Base-by-base conservation (phyloP, 2,797 vertebrate species). In the Melanogrammus aeglefinus region DNA sequence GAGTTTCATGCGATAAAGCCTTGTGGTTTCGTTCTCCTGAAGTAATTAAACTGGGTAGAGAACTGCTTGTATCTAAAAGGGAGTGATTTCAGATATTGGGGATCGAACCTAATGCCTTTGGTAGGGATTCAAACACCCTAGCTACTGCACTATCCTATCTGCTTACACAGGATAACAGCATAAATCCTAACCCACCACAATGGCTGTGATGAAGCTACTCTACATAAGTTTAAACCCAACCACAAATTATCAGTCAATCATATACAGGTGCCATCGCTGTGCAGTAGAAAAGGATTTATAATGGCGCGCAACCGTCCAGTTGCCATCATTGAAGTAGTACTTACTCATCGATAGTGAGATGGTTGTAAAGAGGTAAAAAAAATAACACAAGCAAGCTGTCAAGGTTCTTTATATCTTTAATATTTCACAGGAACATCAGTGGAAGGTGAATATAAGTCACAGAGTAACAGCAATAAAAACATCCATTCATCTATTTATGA, bases 381-480 rank as follows among this genome's bases (percentile, higher is more conserved):
- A 82, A 74, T 78, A 82, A 76, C 76, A 77, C 78, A 73, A 81
- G 88, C 85, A 82, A 82, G 83, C 78, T 85, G 81, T 78, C 83
- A 76, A 72, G 18, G 31, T 36, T 79, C 44, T 74, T 35, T 79
- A 70, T 36, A 51, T 76, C 14, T 13, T 76, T 74, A 78, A 76
- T 83, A 82, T 87, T 81, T 87, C 75, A 89, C 85, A 82, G 84
- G 83, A 79, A 89, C 83, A 82, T 81, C 78, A 47, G 72, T 18
- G 21, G 70, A 35, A 79, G 83, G 82, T 83, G 83, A 73, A 44
- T 82, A 77, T 79, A 66, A 83, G 75, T 86, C 86, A 86, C 81
- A 80, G 80, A 78, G 81, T 82, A 90, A 89, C 86, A 84, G 83
- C 85, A 84, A 90, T 86, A 44, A 1, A 36, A 77, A 84, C 83